A percentile compares a stretch with the other conserved stretches of the same genome.
phyloP scores from a whole-genome alignment of 2,797 vertebrate species.

The Percopsis omiscomaycus region DNA sequence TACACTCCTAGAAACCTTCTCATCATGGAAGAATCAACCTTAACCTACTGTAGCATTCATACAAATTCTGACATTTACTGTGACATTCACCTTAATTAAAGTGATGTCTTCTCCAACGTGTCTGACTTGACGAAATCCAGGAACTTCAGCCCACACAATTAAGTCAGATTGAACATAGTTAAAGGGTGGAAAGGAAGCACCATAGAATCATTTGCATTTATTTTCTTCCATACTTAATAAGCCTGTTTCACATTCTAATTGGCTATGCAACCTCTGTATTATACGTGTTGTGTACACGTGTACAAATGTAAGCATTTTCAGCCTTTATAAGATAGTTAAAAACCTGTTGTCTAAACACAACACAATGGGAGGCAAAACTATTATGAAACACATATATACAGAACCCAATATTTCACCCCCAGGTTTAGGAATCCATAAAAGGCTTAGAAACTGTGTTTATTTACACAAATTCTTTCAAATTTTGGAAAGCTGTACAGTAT shows the following conservation, averaged over 20 bases:
- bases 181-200: not conserved
- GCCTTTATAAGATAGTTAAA: not conserved
- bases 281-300: no score
- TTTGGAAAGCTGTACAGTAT: slow-evolving; percentile 30
- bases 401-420: slow-evolving; percentile 11
- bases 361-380: not conserved
- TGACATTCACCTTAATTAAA: slow-evolving; percentile 55
- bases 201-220: no score
- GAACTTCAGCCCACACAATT: not conserved
- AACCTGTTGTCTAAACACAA: not conserved
- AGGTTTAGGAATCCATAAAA: slow-evolving; percentile 7
- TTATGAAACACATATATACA: not conserved
- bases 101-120: slow-evolving; percentile 23
- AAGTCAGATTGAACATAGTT: slow-evolving; percentile 26
- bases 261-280: slow-evolving; percentile 4
- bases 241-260: no score
- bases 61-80: slow-evolving; percentile 55
- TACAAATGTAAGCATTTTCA: not conserved
- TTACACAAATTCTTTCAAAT: slow-evolving; percentile 27
- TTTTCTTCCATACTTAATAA: no score
- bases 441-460: slow-evolving; percentile 18
- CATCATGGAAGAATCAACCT: slow-evolving; percentile 39
- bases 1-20: slow-evolving; percentile 50
- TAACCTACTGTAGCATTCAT: slow-evolving; percentile 22
- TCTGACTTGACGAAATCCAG: slow-evolving; percentile 30